phyloP scores from a whole-genome alignment of 2,797 vertebrate species.

The Allochrocebus solatus region DNA sequence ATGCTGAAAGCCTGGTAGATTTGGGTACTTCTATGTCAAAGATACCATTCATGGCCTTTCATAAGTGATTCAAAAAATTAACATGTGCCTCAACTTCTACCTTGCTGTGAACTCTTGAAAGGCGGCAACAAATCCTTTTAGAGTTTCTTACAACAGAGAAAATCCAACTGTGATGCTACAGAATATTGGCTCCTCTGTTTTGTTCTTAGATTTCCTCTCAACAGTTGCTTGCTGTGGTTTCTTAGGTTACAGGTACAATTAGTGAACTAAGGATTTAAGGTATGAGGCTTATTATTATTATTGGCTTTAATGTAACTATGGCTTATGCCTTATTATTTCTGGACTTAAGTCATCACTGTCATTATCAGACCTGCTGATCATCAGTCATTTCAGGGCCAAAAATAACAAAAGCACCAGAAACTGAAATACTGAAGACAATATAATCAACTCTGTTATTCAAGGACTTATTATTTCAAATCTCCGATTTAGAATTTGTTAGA shows the following conservation, averaged over 20 bases:
- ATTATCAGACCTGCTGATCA: conserved; percentile 44
- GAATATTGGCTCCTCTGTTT: not conserved
- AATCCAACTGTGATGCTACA: not conserved
- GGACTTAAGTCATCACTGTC: not conserved
- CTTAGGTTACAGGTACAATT: not conserved
- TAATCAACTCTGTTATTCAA: conserved; percentile 25
- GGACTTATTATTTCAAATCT: conserved; percentile 41
- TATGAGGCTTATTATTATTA: not conserved
- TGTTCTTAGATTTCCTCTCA: not conserved
- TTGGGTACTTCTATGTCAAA: not conserved
- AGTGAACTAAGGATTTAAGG: not conserved
- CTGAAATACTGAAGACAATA: not conserved
- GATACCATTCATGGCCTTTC: not conserved
- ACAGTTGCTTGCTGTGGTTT: not conserved
- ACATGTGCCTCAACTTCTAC: not conserved
- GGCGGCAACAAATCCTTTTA: conserved; percentile 2
- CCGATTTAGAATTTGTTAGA: conserved; percentile 30
- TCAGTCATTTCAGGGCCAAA: conserved; percentile 36
- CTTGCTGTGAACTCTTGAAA: not conserved
- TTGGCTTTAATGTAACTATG: conserved; percentile 20
- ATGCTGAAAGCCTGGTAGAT: not conserved
- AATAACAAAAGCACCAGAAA: conserved; percentile 16
- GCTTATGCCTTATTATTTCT: conserved; percentile 48
- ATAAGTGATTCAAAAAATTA: not conserved
- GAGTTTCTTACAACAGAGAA: conserved; percentile 25